Base-by-base conservation (phyloP, 2,797 vertebrate species). In the Malurus leucopterus region DNA sequence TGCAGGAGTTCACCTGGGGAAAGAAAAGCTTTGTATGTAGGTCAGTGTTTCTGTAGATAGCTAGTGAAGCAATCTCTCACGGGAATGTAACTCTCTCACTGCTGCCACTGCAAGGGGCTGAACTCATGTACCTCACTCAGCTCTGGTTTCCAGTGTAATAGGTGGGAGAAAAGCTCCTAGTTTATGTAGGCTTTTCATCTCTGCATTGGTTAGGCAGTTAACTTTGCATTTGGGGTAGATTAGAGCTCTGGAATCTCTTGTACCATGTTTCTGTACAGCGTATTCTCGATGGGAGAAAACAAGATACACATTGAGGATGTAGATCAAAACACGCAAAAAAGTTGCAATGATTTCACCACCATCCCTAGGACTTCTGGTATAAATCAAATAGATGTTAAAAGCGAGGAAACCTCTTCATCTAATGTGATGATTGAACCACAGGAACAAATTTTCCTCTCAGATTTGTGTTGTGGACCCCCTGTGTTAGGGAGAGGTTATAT, bases 251-350 rank as follows among this genome's bases (percentile, higher is more conserved):
- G 1, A 61, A 43, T 12, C n/a, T 43, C 53, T 73, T 3, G 0
- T 86, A 46, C 43, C 8, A 0, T 69, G 38, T 44, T 84, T 71
- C 41, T 13, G 20, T 71, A 51, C 17, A 58, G 29, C 3, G 0
- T 29, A 8, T 76, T 75, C 77, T 68, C n/a, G 2, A 47, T 53
- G 43, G 62, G 43, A 91, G 78, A 87, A 90, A 87, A 81, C 49
- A 71, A 78, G 83, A 84, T 51, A 36, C 57, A 68, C 32, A 10
- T 29, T 57, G 82, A 91, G 62, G 61, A 67, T 55, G 21, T 27
- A 74, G 86, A 93, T 93, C 50, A 91, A 93, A 91, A 86, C 72
- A 49, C 14, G 32, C 63, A 93, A 83, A 87, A 87, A 94, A 80
- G 36, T 47, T 89, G 78, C 80, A 91, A 13, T 29, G 24, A 53